phyloP scores from a whole-genome alignment of 2,888 invertebrate genomes.

The Zygothrica quintamaculata region DNA sequence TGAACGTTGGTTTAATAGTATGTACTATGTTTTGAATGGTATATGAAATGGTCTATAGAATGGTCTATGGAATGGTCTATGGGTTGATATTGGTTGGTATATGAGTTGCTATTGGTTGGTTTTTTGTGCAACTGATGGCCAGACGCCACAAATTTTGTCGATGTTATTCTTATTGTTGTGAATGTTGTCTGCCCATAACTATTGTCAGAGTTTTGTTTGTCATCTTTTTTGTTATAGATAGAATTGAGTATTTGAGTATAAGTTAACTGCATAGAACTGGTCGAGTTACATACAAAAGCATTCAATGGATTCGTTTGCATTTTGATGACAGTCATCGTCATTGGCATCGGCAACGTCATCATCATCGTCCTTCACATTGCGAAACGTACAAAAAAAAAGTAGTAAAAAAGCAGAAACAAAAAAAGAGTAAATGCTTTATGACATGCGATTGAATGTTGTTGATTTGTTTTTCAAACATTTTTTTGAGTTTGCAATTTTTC shows the following conservation, averaged over 20 bases:
- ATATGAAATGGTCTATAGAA: too few relatives aligned
- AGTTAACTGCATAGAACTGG: slow-evolving; percentile 45
- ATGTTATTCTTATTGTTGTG: slow-evolving; percentile 26
- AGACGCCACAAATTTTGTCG: slow-evolving; percentile 57
- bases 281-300: slow-evolving; percentile 58
- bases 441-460: slow-evolving; percentile 76
- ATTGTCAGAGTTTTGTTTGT: slow-evolving; percentile 64
- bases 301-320: slow-evolving; percentile 75
- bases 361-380: slow-evolving; percentile 39
- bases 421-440: slow-evolving; percentile 68
- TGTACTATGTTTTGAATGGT: slow-evolving; percentile 10
- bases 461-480: slow-evolving; percentile 62
- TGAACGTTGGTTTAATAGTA: slow-evolving; percentile 47
- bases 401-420: slow-evolving; percentile 9
- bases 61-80: too few relatives aligned
- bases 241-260: too few relatives aligned
- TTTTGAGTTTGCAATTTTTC: slow-evolving; percentile 14
- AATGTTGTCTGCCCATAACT: slow-evolving; percentile 51
- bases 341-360: background rate
- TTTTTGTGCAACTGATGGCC: slow-evolving; percentile 71
- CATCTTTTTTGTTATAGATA: slow-evolving; percentile 18
- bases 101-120: too few relatives aligned
- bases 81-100: too few relatives aligned
- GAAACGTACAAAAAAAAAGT: slow-evolving; percentile 8
- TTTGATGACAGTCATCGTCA: slow-evolving; percentile 74